These are phyloP conservation scores for Drosophila neonasuta DNA, from an alignment of 2,888 invertebrate species.

Conservation along the genomic window DNA sequence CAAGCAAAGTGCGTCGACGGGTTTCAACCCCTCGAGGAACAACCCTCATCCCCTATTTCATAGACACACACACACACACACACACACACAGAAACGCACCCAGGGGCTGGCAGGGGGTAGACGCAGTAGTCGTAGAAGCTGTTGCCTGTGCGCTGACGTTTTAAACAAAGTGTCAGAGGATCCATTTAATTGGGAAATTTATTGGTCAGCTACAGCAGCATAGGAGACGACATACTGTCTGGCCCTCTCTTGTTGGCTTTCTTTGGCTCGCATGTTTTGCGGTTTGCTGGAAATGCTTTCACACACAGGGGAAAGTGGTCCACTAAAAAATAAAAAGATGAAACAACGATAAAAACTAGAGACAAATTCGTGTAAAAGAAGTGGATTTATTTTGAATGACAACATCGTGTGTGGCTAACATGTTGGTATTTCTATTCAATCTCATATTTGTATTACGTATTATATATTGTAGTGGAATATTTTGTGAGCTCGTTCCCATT, in stretches of 20 bases:
- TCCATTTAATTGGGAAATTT: constrained; percentile 80
- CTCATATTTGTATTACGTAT: neutral
- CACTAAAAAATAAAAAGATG: constrained; percentile 34
- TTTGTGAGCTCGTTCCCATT: constrained; percentile 38
- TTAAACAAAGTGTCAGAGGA: constrained; percentile 77
- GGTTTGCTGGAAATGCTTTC: constrained; percentile 73
- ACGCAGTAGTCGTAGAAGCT: constrained; percentile 46
- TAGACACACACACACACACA: constrained; percentile 18
- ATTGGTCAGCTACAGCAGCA: constrained; percentile 60
- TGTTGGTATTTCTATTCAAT: constrained; percentile 55
- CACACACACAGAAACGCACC: constrained; percentile 23
- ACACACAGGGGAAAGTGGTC: constrained; percentile 26
- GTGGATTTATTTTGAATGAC: constrained; percentile 43
- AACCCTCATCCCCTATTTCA: constrained; percentile 71
- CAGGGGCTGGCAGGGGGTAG: constrained; percentile 63
- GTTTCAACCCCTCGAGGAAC: constrained; percentile 69
- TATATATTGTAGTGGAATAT: neutral
- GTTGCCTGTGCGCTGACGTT: constrained; percentile 58
- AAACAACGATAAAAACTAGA: constrained; percentile 26
- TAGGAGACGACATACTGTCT: constrained; percentile 72
- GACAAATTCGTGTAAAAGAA: constrained; percentile 66
- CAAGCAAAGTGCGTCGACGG: constrained; percentile 62
- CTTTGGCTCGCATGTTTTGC: constrained; percentile 67
- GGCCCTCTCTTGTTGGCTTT: constrained; percentile 70
- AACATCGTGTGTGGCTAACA: constrained; percentile 65